phyloP scores from a whole-genome alignment of 2,113 vertebrate genomes.

The Gadus chalcogrammus region DNA sequence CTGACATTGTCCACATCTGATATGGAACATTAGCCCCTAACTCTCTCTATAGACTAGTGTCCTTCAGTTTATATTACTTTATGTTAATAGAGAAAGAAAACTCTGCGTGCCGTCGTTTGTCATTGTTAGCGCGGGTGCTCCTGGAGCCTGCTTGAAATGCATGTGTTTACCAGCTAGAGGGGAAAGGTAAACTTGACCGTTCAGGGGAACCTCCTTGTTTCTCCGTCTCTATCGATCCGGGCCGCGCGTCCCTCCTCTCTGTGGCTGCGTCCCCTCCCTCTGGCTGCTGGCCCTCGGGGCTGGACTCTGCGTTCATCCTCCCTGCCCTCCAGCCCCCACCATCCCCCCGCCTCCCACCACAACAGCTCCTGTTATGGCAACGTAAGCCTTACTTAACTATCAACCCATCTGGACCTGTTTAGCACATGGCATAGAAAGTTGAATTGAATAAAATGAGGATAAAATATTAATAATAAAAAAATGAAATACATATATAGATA shows the following conservation, averaged over 20 bases:
- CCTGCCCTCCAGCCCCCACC: too few species aligned
- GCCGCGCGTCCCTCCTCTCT: slow-evolving; percentile 14
- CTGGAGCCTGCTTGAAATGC: slow-evolving; percentile 73
- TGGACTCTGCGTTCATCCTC: too few species aligned
- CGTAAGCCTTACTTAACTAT: too few species aligned
- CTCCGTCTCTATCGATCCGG: slow-evolving; percentile 65
- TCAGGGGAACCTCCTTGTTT: slow-evolving; percentile 43
- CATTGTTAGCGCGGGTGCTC: slow-evolving; percentile 88
- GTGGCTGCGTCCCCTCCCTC: slow-evolving; percentile 9
- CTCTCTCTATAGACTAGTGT: slow-evolving; percentile 99
- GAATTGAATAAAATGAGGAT: too few species aligned
- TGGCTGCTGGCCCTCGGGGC: neutral
- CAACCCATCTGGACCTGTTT: too few species aligned
- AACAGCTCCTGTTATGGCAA: too few species aligned
- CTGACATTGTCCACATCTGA: slow-evolving; percentile 99
- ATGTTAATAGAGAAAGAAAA: slow-evolving; percentile 99
- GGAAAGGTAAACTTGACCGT: slow-evolving; percentile 51
- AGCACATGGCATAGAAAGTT: too few species aligned
- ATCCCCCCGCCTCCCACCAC: too few species aligned
- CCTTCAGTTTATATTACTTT: slow-evolving; percentile 99
- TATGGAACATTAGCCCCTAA: slow-evolving; percentile 99
- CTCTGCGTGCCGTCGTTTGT: slow-evolving; percentile 96
- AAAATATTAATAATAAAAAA: neutral
- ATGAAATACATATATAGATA: neutral
- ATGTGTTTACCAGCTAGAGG: slow-evolving; percentile 87